phyloP scores from a whole-genome alignment of 2,797 vertebrate species.

The Eulemur rubriventer region DNA sequence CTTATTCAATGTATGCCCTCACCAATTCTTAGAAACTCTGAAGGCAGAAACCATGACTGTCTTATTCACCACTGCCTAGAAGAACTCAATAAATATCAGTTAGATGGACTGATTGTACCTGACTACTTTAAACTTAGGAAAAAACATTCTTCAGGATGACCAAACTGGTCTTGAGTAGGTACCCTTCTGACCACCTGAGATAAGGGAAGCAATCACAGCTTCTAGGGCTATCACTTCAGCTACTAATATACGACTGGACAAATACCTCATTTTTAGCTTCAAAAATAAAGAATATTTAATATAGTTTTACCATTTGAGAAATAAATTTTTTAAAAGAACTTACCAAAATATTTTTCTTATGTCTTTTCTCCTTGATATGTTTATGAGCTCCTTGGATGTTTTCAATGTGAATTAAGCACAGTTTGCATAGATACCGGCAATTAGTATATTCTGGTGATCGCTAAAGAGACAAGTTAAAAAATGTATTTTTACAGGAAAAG shows the following conservation, averaged over 20 bases:
- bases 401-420: conserved; percentile 98
- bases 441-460: conserved; percentile 96
- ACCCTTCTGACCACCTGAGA: background rate
- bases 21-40: conserved; percentile 31
- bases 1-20: background rate
- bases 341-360: conserved; percentile 99
- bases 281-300: conserved; percentile 13
- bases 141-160: conserved; percentile 20
- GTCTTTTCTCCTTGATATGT: conserved; percentile 99
- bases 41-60: background rate
- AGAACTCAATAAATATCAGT: background rate
- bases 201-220: conserved; percentile 25
- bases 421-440: conserved; percentile 98
- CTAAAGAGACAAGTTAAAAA: conserved; percentile 85
- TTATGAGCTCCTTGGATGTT: conserved; percentile 99
- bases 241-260: background rate
- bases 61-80: background rate
- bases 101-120: background rate
- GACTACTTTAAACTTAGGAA: conserved; percentile 11
- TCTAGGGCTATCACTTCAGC: conserved; percentile 6
- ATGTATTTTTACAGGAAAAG: conserved; percentile 40
- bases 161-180: background rate
- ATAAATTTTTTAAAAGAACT: conserved; percentile 73
- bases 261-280: conserved; percentile 20
- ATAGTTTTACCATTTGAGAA: conserved; percentile 48